Conservation (phyloP, 2,113 vertebrate genomes). For the Psammodynastes pulverulentus region DNA sequence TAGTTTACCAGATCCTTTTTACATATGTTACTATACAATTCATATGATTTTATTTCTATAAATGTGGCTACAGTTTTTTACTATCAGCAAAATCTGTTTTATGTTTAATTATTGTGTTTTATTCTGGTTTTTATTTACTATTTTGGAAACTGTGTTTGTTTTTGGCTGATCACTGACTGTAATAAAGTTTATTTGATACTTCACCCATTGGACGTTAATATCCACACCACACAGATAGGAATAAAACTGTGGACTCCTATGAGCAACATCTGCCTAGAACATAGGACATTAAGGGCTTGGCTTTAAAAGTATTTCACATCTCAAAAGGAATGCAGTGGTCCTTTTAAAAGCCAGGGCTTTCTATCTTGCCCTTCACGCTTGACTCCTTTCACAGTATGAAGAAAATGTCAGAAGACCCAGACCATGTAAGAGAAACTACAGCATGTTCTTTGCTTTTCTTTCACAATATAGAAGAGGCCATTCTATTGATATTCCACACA, state of each 20-base stretch:
- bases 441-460: background rate
- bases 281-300: background rate
- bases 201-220: background rate
- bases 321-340: background rate
- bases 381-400: background rate
- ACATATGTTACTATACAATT: background rate
- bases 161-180: background rate
- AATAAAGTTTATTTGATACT: background rate
- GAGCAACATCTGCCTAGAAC: background rate
- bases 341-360: background rate
- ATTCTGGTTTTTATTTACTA: background rate
- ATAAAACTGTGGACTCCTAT: background rate
- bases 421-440: background rate
- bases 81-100: background rate
- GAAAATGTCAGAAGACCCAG: background rate
- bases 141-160: background rate
- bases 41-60: background rate
- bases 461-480: background rate
- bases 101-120: background rate
- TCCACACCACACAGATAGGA: background rate
- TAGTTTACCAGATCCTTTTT: background rate
- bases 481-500: background rate
- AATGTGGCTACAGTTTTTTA: background rate
- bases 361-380: background rate
- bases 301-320: background rate